Evolutionary conservation across 2,888 invertebrate genomes (phyloP), one percentile per base, ranked within the genome.

Genomic region (Hyles lineata): DNA sequence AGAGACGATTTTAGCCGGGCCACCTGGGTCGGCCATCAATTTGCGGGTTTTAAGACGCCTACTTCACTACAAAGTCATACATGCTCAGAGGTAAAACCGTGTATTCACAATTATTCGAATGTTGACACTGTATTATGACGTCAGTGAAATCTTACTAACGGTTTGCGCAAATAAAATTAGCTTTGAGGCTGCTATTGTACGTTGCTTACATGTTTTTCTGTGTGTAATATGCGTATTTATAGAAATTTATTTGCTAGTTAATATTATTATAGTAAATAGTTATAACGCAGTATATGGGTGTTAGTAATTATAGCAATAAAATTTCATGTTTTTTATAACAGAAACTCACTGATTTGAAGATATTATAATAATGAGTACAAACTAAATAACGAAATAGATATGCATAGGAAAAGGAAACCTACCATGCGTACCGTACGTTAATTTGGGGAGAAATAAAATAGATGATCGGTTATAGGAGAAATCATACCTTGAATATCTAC

Each of bases 1-100:
- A 74, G 74, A 74, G 74, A 80, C 82, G 80, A 78, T 77, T 84
- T 84, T 80, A 85, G 82, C 76, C 74, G 77, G 84, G 81, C 86
- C 88, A 87, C 85, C 85, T 80, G 79, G 76, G 81, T 76, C 76
- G 81, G 74, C 82, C 82, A 87, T 87, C 84, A 83, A 82, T 85
- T 85, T 79, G 77, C 83, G 80, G 83, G 85, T 83, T 89, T 88
- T 86, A 88, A 87, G 83, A 80, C 82, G 80, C 80, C 84, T 82
- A 85, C 85, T 77, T 80, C 78, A 78, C 82, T 82, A 83, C 84
- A 80, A 81, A 80, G 82, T 82, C 21, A 76, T n/a, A 63, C 58
- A 67, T 43, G 67, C 62, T 70, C 32, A 71, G 72, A 77, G 70
- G 75, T 74, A 80, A 77, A 81, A 83, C 73, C 71, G 59, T 70